A percentile compares a stretch with the other conserved stretches of the same genome.
Conservation (phyloP, 2,797 vertebrate species). For the Sebastes itinus region DNA sequence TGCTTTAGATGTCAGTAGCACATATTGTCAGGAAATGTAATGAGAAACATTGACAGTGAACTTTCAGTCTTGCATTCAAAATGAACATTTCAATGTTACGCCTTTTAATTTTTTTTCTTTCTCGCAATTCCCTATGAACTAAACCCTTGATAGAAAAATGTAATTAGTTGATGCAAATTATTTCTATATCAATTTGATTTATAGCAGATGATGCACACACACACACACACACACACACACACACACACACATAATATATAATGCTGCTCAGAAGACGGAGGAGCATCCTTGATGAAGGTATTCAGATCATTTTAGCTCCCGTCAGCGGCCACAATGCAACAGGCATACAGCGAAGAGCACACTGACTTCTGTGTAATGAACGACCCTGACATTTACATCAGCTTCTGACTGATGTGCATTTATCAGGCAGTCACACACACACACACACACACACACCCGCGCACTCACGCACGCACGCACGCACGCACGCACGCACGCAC, state of each 20-base stretch:
- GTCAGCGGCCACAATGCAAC: neutral
- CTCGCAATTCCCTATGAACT: neutral
- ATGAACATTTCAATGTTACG: neutral
- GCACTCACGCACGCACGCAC: conserved; percentile 4
- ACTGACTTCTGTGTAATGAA: conserved; percentile 49
- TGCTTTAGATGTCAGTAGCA: neutral
- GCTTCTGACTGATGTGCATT: conserved; percentile 49
- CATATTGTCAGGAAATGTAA: conserved; percentile 15
- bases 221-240: neutral
- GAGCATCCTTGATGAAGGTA: neutral
- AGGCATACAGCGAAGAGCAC: conserved; percentile 2
- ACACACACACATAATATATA: neutral
- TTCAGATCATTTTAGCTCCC: neutral
- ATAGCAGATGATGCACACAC: neutral
- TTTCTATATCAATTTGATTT: neutral
- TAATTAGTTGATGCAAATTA: neutral
- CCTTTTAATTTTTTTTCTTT: neutral
- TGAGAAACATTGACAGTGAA: neutral
- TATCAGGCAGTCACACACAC: conserved; percentile 24
- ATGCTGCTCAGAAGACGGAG: neutral
- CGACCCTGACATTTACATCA: conserved; percentile 57
- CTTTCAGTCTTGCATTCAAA: neutral
- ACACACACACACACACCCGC: neutral
- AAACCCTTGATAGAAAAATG: neutral
- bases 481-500: conserved; percentile 1